These are phyloP conservation scores for Nannobrachium achirus DNA, from an alignment of 2,113 vertebrate species.

Conservation along the genomic window DNA sequence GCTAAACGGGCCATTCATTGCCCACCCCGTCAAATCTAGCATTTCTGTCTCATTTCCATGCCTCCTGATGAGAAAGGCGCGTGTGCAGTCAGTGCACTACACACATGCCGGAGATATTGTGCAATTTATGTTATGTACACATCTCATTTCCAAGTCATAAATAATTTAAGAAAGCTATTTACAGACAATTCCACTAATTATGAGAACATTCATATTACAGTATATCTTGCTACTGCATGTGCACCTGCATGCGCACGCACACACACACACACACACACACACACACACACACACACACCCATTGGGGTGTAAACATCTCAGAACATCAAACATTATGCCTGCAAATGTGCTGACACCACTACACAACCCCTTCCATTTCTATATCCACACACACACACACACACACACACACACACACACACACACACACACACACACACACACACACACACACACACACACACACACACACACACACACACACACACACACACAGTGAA, in stretches of 20 bases:
- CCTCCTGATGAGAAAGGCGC: too few species aligned
- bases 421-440: conserved; percentile 1
- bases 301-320: neutral
- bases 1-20: too few species aligned
- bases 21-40: too few species aligned
- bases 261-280: neutral
- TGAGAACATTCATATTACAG: too few species aligned
- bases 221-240: neutral
- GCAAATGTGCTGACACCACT: neutral
- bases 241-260: neutral
- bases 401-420: conserved; percentile 10
- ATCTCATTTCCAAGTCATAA: neutral
- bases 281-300: neutral
- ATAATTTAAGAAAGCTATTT: too few species aligned
- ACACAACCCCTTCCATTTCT: neutral
- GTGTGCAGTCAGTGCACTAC: neutral
- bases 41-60: too few species aligned
- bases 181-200: neutral
- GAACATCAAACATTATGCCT: neutral
- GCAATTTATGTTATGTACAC: too few species aligned
- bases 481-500: neutral
- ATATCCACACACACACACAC: neutral
- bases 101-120: neutral
- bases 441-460: conserved; percentile 1
- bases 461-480: conserved; percentile 9